Evolutionary conservation across 2,888 invertebrate genomes (phyloP), one percentile per base, ranked within the genome.

Genomic region (Drosophila eohydei): DNA sequence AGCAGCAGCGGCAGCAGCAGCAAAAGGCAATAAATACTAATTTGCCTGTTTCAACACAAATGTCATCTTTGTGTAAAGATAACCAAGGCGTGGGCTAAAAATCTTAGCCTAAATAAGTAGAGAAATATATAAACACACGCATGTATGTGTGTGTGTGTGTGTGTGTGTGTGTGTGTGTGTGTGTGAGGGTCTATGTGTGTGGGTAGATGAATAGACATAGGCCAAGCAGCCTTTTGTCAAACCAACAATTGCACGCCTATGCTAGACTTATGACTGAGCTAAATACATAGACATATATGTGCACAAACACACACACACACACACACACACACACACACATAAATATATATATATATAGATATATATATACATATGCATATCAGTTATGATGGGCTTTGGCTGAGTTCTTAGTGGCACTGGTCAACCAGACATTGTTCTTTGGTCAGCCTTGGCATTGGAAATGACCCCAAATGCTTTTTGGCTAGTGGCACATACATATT

Each of bases 41-140:
- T 88, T 83, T 83, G 74, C 85, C 81, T 88, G 79, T 88, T 85
- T 83, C 74, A 85, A 85, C 83, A 85, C 82, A 84, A 87, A 85
- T 87, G 87, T 89, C 89, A 84, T 84, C 80, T 87, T 77, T 83
- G 83, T 63, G 71, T 69, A 65, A 68, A 88, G 81, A 83, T 80
- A 83, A 81, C 60, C 56, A 66, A 71, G 74, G 67, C 69, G 41
- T 21, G 36, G 64, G 46, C 40, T 34, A 14, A 40, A 38, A 38
- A 32, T 32, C 34, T 32, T 21, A 54, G 43, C 48, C 50, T 16
- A 57, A 68, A 50, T 56, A 43, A 44, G 16, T n/a, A 32, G 7
- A 44, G 34, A 36, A 32, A 34, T 57, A 64, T 48, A 57, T 16
- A 34, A 55, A 21, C 16, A 21, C 32, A 21, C 34, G 34, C 36